A percentile compares a stretch with the other conserved stretches of the same genome.
Conservation (phyloP, 1,140 invertebrate species). For the Drosophila nigrodunni region DNA sequence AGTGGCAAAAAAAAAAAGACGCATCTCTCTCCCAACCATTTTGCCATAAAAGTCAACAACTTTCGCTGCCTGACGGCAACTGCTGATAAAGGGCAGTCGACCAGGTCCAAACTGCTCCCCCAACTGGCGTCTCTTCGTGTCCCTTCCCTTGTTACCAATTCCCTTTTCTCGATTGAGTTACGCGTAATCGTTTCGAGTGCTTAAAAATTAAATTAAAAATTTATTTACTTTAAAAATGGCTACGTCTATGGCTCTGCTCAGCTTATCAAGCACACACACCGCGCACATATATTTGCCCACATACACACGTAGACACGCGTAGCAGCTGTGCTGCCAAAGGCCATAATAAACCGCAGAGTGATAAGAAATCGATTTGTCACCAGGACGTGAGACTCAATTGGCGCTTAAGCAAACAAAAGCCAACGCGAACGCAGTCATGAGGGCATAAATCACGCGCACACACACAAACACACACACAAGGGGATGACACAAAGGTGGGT, state of each 20-base stretch:
- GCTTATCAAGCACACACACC: conserved; percentile 56
- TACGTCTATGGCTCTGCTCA: conserved; percentile 9
- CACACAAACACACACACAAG: background rate
- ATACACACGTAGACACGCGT: conserved; percentile 23
- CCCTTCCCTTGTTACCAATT: conserved; percentile 2
- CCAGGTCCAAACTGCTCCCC: background rate
- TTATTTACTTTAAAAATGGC: conserved; percentile 67
- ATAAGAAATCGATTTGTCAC: conserved; percentile 82
- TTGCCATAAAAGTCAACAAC: conserved; percentile 80
- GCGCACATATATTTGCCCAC: background rate
- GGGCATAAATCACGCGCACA: conserved; percentile 69
- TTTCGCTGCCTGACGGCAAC: conserved; percentile 54
- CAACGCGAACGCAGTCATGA: conserved; percentile 51
- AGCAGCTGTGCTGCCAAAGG: conserved; percentile 39
- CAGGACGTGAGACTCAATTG: conserved; percentile 77
- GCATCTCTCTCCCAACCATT: conserved; percentile 51
- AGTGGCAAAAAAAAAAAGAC: conserved; percentile 9
- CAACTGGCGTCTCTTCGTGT: too few relatives aligned
- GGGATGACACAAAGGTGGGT: conserved; percentile 29
- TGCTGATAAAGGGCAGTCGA: conserved; percentile 66
- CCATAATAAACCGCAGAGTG: conserved; percentile 70
- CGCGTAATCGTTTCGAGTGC: conserved; percentile 75
- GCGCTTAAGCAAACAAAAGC: conserved; percentile 76
- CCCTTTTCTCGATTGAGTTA: conserved; percentile 73
- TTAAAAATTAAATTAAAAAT: conserved; percentile 82